These are phyloP conservation scores for Ctenomys sociabilis DNA, from an alignment of 2,113 vertebrate genomes.

Conservation along the genomic window DNA sequence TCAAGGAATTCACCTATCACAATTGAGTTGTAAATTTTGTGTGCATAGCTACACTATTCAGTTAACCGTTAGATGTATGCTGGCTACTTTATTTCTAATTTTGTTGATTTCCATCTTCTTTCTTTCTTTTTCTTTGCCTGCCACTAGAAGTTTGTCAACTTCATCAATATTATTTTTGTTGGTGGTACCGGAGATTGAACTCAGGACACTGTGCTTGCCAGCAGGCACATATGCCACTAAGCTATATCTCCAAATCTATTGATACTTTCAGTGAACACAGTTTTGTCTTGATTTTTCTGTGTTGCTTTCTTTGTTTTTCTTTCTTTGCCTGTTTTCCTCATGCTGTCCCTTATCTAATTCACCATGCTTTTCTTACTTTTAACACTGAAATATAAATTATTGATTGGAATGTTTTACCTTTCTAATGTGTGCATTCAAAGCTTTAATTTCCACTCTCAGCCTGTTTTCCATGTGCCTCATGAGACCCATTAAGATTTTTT, in stretches of 20 bases:
- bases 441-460: background rate
- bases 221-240: too few relatives aligned
- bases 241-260: background rate
- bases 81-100: background rate
- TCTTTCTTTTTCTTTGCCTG: background rate
- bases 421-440: background rate
- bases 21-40: background rate
- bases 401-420: background rate
- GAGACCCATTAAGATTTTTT: background rate
- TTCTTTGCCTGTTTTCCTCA: background rate
- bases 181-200: too few relatives aligned
- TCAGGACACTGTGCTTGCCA: too few relatives aligned
- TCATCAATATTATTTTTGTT: background rate
- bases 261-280: background rate
- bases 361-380: background rate
- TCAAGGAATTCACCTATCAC: background rate
- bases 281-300: background rate
- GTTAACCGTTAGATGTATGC: background rate
- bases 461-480: background rate
- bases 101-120: background rate
- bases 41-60: accelerated
- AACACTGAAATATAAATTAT: background rate
- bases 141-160: background rate
- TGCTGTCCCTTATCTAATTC: background rate
- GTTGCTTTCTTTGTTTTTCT: background rate